Percentiles rank a stretch among this genome's conserved stretches.
Conservation (phyloP, 2,113 vertebrate genomes). For the Etia nguti region DNA sequence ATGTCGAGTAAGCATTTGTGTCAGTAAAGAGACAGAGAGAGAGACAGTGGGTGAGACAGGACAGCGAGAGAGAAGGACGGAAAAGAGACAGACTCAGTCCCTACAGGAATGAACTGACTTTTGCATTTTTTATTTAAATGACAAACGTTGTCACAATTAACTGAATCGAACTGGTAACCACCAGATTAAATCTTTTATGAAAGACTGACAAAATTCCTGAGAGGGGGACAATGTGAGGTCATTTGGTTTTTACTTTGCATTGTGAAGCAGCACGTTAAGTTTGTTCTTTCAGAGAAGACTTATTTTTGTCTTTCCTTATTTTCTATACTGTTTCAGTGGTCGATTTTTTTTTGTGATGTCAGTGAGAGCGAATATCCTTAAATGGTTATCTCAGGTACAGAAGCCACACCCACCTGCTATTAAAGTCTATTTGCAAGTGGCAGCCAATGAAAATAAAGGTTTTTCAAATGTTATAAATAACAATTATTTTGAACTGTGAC, state of each 20-base stretch:
- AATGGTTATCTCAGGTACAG: neutral
- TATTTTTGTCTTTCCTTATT: too few species aligned
- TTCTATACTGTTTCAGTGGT: too few species aligned
- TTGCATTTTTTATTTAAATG: neutral
- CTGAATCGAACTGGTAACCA: accelerated
- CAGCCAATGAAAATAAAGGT: neutral
- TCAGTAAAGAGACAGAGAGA: slow-evolving; percentile 1
- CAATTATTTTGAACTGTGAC: neutral
- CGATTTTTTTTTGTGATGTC: too few species aligned
- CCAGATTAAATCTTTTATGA: accelerated
- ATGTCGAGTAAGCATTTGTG: slow-evolving; percentile 40
- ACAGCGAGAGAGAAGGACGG: slow-evolving; percentile 10
- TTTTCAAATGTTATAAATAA: neutral
- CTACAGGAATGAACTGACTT: slow-evolving; percentile 10
- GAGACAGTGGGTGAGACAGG: neutral
- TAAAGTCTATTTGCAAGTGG: neutral
- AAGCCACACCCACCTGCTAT: neutral
- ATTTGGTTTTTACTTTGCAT: neutral
- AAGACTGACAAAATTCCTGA: neutral
- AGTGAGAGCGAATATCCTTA: neutral
- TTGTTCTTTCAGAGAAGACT: neutral
- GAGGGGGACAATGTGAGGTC: neutral
- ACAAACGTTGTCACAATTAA: neutral
- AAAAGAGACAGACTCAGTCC: neutral
- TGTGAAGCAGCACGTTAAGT: neutral